A percentile compares a stretch with the other conserved stretches of the same genome.
phyloP scores from a whole-genome alignment of 2,888 invertebrate species.

The Agrypnus murinus region DNA sequence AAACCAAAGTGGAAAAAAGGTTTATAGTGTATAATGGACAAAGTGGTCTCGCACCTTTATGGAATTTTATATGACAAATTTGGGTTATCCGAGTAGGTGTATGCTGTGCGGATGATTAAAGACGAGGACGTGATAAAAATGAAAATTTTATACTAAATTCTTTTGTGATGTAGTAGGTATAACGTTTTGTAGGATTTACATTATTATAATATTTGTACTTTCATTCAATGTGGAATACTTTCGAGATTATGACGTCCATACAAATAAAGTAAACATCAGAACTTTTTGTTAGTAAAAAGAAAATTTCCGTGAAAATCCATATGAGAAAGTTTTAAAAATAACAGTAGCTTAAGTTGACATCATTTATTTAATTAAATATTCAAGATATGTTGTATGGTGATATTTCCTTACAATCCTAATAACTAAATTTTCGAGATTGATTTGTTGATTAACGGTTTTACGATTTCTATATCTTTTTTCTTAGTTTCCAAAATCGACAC shows the following conservation, averaged over 20 bases:
- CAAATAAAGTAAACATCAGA: too few species aligned
- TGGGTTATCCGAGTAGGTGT: neutral
- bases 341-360: neutral
- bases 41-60: neutral
- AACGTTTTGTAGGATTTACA: too few species aligned
- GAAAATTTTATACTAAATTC: neutral
- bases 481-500: too few species aligned
- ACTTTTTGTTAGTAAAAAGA: too few species aligned
- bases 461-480: too few species aligned
- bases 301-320: neutral
- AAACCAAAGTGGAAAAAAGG: neutral
- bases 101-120: neutral
- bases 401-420: conserved; percentile 2
- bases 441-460: too few species aligned
- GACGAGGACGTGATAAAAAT: neutral
- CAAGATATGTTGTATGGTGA: neutral
- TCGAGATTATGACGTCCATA: too few species aligned
- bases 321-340: neutral
- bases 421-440: too few species aligned
- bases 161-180: too few species aligned
- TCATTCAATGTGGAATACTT: too few species aligned
- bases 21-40: neutral
- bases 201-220: too few species aligned
- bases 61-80: neutral
- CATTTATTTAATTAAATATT: neutral